Base-by-base conservation (phyloP, 2,113 vertebrate species). In the Cyanoderma ruficeps region DNA sequence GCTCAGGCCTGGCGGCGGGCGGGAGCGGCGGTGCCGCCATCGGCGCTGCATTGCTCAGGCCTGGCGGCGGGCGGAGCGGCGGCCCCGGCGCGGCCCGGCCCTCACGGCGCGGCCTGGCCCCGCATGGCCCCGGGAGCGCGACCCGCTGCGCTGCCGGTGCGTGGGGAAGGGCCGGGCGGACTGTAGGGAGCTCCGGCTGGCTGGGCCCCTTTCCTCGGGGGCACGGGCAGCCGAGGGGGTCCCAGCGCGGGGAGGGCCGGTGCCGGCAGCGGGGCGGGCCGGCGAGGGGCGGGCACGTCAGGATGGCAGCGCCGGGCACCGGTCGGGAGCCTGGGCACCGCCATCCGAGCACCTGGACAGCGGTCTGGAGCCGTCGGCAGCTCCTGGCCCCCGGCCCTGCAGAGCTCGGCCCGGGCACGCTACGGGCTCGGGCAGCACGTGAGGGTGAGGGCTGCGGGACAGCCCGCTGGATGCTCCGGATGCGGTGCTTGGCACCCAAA, bases 1-100 rank as follows among this genome's bases (percentile, higher is more conserved):
- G 84, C 75, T 71, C 85, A 30, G 75, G 85, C 56, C 85, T 87
- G 84, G 28, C 64, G 64, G 55, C 52, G 83, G 71, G 83, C 71
- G 61, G 49, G 42, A 8, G 37, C 44, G n/a, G 19, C 46, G 30
- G n/a, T n/a, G n/a, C n/a, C n/a, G n/a, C n/a, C n/a, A n/a, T n/a
- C n/a, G n/a, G n/a, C n/a, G n/a, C n/a, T n/a, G n/a, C n/a, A n/a
- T n/a, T n/a, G n/a, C n/a, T n/a, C n/a, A n/a, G n/a, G n/a, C n/a
- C n/a, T n/a, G n/a, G n/a, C n/a, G n/a, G n/a, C n/a, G n/a, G n/a
- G n/a, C n/a, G n/a, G n/a, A n/a, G n/a, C n/a, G n/a, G n/a, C n/a
- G n/a, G n/a, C n/a, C n/a, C n/a, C n/a, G n/a, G n/a, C 20, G 19
- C 44, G 44, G 28, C 67, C 15, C 41, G 37, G 56, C 46, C 67